These are phyloP conservation scores for Diogma glabrata DNA, from an alignment of 2,888 invertebrate species.

Conservation along the genomic window DNA sequence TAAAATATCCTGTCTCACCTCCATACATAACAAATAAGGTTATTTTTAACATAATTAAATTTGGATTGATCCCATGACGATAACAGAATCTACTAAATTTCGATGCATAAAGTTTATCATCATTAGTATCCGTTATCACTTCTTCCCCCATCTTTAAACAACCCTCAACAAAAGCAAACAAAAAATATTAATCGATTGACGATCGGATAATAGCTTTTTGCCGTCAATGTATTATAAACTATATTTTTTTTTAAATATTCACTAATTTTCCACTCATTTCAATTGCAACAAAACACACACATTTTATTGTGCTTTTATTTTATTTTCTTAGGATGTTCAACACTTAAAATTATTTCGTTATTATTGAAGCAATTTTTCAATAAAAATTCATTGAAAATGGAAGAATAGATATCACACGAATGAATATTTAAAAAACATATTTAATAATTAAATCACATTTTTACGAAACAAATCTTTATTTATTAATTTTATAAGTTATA, in stretches of 20 bases:
- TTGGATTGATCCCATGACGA: slow-evolving; percentile 55
- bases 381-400: slow-evolving; percentile 29
- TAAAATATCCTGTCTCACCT: slow-evolving; percentile 46
- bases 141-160: slow-evolving; percentile 30
- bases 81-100: slow-evolving; percentile 34
- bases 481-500: too few relatives aligned
- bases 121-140: slow-evolving; percentile 23
- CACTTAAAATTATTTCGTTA: slow-evolving; percentile 33
- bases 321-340: slow-evolving; percentile 16
- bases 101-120: slow-evolving; percentile 28
- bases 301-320: slow-evolving; percentile 13
- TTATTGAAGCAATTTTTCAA: slow-evolving; percentile 36
- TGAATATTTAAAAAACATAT: too few relatives aligned
- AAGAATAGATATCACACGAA: slow-evolving; percentile 1
- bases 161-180: not conserved
- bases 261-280: too few relatives aligned
- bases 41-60: slow-evolving; percentile 68
- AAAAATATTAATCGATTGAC: not conserved
- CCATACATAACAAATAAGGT: slow-evolving; percentile 76
- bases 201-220: not conserved
- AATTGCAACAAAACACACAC: too few relatives aligned
- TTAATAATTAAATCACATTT: too few relatives aligned
- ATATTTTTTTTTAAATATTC: too few relatives aligned
- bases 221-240: too few relatives aligned
- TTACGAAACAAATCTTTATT: too few relatives aligned